Evolutionary conservation across 1,140 invertebrate genomes (phyloP), one percentile per base, ranked within the genome.

Genomic region (Hyposmocoma kahamanoa): DNA sequence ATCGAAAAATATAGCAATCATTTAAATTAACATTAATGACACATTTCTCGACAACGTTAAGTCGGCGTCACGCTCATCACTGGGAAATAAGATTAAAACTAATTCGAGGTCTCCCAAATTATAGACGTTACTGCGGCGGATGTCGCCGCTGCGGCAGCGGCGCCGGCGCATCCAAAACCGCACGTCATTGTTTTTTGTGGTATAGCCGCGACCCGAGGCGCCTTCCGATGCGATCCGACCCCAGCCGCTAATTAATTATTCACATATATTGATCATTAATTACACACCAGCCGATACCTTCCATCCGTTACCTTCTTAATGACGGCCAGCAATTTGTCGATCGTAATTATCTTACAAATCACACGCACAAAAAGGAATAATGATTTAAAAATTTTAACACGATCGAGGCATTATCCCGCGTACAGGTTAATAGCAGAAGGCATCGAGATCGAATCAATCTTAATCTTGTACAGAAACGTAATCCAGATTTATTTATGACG

Each of bases 401-500:
- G 75, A 74, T 60, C 70, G 65, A 67, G 50, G 68, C 65, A 78
- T 84, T 81, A 82, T 73, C 67, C 67, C 52, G 60, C 50, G 62
- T 60, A 66, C 62, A 60, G 69, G 78, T 81, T 82, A 80, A 82
- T 74, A 82, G 69, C 76, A 76, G 75, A 81, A 78, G 78, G 75
- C 75, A 81, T 82, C 73, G 79, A 66, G 74, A 77, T 77, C 77
- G 74, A 85, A 85, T 85, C 82, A 85, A 85, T 85, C 79, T 85
- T 85, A 85, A 85, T 85, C 82, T 85, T 53, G 68, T 83, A 85
- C 77, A 72, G 74, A 81, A 81, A 84, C 67, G 74, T 83, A 85
- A 83, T 85, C 82, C 82, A 83, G 82, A 85, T 85, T 76, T 84
- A 85, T 85, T 85, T 85, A 85, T 82, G 82, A 85, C 67, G 64